Base-by-base conservation (phyloP, 1,140 invertebrate genomes). In the Amphibalanus amphitrite region DNA sequence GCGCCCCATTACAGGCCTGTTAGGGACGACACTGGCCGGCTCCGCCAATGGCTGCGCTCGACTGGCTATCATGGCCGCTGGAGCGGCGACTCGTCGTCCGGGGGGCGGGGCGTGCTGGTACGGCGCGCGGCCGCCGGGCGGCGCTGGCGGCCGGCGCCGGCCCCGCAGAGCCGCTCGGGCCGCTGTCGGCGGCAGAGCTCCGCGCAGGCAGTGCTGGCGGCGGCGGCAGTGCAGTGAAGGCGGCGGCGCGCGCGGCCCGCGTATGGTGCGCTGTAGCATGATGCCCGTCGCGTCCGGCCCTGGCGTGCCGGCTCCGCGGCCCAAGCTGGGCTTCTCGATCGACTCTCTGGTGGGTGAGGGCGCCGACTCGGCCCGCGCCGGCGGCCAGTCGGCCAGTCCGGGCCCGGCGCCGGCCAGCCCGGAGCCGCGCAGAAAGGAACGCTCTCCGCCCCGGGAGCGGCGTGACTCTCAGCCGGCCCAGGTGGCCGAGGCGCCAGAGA, bases 271-370 rank as follows among this genome's bases (percentile, higher is more conserved):
- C 26, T 67, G 65, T 67, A 28, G 26, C 65, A 67, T 67, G 65
- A 67, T 67, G 65, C 65, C 65, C 65, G 65, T 67, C 10, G 47
- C 47, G 47, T 20, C 47, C 47, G 47, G 13, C 47, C 47, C 47
- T 1, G 47, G 47, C 47, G 47, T 59, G 47, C 47, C 47, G 47
- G 47, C 47, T 3, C 47, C 10, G 20, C 47, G 47, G 84, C 91
- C 92, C 68, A 95, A 94, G 83, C 90, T 95, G 78, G 92, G 91
- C 77, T 95, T 95, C 79, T 93, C 90, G 77, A 95, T 96, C 79
- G 93, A 95, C 81, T 93, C 92, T 76, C 47, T 59, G 47, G 47
- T 59, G 47, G 47, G 47, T 17, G 47, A 59, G 10, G 23, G 47
- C 20, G 47, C 47, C 13, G 47, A 59, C 47, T 17, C 47, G 47